Percentiles rank a stretch among this genome's conserved stretches.
phyloP scores from a whole-genome alignment of 2,113 vertebrate species.

The Martes martes region DNA sequence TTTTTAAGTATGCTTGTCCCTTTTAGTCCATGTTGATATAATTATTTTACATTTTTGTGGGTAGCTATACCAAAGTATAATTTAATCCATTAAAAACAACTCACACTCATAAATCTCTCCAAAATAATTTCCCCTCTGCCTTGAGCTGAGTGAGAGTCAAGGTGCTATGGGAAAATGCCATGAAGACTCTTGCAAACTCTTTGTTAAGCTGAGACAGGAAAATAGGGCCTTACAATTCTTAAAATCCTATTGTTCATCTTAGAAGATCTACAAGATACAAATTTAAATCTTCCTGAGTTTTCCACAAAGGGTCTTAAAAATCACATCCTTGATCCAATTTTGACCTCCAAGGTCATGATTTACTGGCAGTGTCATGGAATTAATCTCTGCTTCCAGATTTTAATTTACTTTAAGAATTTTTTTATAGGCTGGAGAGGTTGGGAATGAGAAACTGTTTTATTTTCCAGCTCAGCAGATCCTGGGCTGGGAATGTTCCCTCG shows the following conservation, averaged over 20 bases:
- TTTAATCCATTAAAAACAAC: not conserved
- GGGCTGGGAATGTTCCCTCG: not conserved
- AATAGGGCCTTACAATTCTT: not conserved
- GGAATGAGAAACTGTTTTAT: not conserved
- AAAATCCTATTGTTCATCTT: not conserved
- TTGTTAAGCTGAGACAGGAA: not conserved
- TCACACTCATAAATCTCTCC: not conserved
- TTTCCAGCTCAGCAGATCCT: slow-evolving; percentile 9
- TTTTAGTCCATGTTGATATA: not conserved
- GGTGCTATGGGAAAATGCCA: not conserved
- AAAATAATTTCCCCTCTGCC: not conserved
- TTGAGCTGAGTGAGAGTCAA: not conserved
- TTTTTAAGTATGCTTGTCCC: not conserved
- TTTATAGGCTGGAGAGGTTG: not conserved
- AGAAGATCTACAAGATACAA: not conserved
- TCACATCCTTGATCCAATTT: not conserved
- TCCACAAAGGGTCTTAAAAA: not conserved
- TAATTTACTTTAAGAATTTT: slow-evolving; percentile 14
- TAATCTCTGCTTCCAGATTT: not conserved
- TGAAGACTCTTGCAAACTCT: not conserved
- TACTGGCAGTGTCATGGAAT: not conserved
- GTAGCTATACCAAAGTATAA: not conserved
- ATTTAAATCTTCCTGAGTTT: slow-evolving; percentile 14
- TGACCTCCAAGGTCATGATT: not conserved
- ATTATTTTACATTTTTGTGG: not conserved